phyloP scores from a whole-genome alignment of 1,140 invertebrate genomes.

The Tribolium madens region DNA sequence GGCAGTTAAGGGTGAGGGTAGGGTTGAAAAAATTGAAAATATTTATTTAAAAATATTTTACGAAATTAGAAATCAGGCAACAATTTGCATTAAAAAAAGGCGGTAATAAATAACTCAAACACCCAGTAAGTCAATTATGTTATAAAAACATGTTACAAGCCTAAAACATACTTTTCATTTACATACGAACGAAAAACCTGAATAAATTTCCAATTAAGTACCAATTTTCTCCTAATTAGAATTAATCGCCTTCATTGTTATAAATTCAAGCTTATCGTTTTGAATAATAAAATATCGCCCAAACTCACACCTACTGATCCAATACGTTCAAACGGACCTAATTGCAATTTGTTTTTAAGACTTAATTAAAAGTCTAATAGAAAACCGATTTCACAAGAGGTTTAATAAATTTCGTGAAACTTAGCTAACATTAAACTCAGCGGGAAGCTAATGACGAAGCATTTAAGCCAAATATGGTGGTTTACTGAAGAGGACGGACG shows the following conservation, averaged over 20 bases:
- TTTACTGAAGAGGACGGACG: neutral
- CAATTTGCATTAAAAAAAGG: neutral
- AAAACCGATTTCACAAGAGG: neutral
- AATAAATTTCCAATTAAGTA: neutral
- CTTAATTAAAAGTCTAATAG: neutral
- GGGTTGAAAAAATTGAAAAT: no score
- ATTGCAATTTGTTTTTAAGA: no score
- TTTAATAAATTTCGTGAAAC: neutral
- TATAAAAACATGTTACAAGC: neutral
- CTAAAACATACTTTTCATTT: neutral
- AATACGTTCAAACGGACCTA: no score
- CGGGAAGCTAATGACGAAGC: neutral
- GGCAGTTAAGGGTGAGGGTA: no score
- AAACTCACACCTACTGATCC: neutral
- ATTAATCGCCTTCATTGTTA: neutral
- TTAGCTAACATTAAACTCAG: neutral
- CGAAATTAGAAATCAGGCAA: neutral
- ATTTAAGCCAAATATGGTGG: neutral
- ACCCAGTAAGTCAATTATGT: neutral
- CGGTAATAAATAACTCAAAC: neutral
- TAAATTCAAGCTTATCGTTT: neutral
- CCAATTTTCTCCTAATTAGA: neutral
- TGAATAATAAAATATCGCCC: neutral
- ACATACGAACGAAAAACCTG: neutral
- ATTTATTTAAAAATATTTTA: no score